Base-by-base conservation (phyloP, 2,797 vertebrate genomes). In the Prunella strophiata region DNA sequence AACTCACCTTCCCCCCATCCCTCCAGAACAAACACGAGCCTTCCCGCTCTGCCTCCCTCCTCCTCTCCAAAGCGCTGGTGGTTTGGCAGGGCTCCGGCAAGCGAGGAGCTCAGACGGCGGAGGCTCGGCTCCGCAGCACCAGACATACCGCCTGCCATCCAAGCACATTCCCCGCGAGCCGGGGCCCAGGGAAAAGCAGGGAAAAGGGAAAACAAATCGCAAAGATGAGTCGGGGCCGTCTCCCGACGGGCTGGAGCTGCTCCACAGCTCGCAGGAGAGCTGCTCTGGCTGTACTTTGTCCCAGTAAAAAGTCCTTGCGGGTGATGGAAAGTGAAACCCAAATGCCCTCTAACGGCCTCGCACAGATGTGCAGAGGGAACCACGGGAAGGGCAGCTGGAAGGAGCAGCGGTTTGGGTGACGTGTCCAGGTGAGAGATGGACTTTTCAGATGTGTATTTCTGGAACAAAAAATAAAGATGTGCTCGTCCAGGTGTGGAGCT, bases 291-390 rank as follows among this genome's bases (percentile, higher is more conserved):
- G 54, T 9, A 3, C 61, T 85, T 79, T 47, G 36, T 75, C 66
- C 5, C 54, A 17, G 67, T 1, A 5, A 55, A 58, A 47, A 67
- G 70, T 36, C 40, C 68, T 57, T 9, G 14, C 26, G 68, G 18
- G 29, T 5, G 70, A n/a, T 29, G 51, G 54, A 68, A 92, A 79
- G 36, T 40, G 91, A 82, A 91, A 84, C 73, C 59, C 93, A 88
- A 79, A 94, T 96, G 95, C 96, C 96, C 96, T 96, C 96, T 97
- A 93, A 96, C 1, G 90, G 96, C 82, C 78, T 93, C 18, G 3
- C 72, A 48, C 43, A 30, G 15, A 86, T 0, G 13, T 25, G 85
- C 90, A 63, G 86, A 51, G 81, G 78, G 70, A 92, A 58, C 2
- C 1, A 4, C 2, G 0, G 52, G 36, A 59, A 25, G 29, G 63